Conservation (phyloP, 2,888 invertebrate genomes). For the Pristionchus japonicus region DNA sequence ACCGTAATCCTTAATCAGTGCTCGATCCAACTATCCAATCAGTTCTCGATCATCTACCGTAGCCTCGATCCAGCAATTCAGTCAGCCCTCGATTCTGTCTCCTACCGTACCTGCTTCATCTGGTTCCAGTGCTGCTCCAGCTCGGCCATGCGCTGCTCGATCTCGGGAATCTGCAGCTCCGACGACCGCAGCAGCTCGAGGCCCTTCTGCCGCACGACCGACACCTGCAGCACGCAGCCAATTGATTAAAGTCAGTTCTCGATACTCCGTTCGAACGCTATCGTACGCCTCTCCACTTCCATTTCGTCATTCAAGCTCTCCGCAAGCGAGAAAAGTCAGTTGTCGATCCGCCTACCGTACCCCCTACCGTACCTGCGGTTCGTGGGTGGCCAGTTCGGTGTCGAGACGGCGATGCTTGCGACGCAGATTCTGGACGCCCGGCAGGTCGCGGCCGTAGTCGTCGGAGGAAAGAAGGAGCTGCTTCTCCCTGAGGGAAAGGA, state of each 20-base stretch:
- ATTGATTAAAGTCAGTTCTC: neutral
- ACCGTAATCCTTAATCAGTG: neutral
- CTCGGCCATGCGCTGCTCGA: slow-evolving; percentile 79
- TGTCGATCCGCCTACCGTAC: slow-evolving; percentile 78
- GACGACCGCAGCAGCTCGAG: slow-evolving; percentile 68
- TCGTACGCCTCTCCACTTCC: no score
- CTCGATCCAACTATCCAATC: neutral
- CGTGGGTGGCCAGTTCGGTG: slow-evolving; percentile 95
- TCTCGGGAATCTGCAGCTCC: slow-evolving; percentile 68
- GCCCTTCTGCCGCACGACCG: slow-evolving; percentile 71
- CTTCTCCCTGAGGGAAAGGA: slow-evolving; percentile 87
- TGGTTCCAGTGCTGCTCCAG: slow-evolving; percentile 94
- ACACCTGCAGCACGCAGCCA: slow-evolving; percentile 50
- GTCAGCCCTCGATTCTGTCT: slow-evolving; percentile 78
- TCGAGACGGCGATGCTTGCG: slow-evolving; percentile 99
- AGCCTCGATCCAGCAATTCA: no score
- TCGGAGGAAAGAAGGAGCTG: slow-evolving; percentile 96
- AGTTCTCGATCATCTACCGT: neutral
- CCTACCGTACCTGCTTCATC: slow-evolving; percentile 77
- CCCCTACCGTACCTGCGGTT: slow-evolving; percentile 84
- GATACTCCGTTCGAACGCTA: neutral
- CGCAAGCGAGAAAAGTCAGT: neutral
- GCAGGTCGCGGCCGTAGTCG: slow-evolving; percentile 97
- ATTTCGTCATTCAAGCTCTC: no score
- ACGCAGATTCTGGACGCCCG: slow-evolving; percentile 96